phyloP scores from a whole-genome alignment of 2,113 vertebrate genomes.

The Grallaria varia region DNA sequence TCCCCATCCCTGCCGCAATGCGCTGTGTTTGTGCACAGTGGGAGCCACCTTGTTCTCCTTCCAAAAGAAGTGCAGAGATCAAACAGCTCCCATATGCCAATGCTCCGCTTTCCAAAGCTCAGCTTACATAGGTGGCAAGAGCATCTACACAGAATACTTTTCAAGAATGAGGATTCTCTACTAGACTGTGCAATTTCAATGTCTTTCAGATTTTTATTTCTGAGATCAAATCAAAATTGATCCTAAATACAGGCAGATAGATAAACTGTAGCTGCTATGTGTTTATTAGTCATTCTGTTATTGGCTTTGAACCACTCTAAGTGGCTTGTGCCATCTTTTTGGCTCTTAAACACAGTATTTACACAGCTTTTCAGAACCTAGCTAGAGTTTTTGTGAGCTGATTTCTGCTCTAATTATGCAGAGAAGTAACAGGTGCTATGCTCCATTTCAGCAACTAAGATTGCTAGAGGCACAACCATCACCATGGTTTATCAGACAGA shows the following conservation, averaged over 20 bases:
- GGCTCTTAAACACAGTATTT: not conserved
- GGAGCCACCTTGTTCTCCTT: not conserved
- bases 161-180: not conserved
- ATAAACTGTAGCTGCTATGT: not conserved
- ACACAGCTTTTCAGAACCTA: not conserved
- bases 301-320: not conserved
- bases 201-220: not conserved
- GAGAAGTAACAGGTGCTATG: not conserved
- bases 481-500: not conserved
- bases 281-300: not conserved
- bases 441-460: not conserved
- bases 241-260: not conserved
- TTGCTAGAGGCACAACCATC: not conserved
- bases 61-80: not conserved
- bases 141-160: not conserved
- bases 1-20: not conserved
- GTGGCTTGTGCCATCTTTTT: not conserved
- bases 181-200: not conserved
- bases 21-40: rapidly evolving
- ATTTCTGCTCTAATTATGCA: not conserved
- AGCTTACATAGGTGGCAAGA: not conserved
- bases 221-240: not conserved
- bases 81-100: not conserved
- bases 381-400: not conserved
- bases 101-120: not conserved